Conservation (phyloP, 2,797 vertebrate species). For the Cossypha heuglini region DNA sequence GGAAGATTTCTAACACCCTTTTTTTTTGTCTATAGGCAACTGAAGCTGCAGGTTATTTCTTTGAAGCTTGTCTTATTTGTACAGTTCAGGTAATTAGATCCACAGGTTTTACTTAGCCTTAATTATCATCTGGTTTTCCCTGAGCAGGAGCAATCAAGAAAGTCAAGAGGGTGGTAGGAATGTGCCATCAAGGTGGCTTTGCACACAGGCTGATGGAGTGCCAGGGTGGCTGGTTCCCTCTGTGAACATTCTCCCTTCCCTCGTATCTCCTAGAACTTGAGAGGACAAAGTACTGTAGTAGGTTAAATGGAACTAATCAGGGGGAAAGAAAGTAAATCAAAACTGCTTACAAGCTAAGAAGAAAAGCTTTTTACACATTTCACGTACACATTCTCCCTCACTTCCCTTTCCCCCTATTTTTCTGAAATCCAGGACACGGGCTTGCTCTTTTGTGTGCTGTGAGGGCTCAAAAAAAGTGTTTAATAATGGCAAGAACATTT, state of each 20-base stretch:
- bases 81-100: not conserved
- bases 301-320: not conserved
- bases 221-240: not conserved
- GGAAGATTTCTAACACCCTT: not conserved
- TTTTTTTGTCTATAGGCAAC: not conserved
- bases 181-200: not conserved
- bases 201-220: not conserved
- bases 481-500: not conserved
- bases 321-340: not conserved
- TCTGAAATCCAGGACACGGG: accelerated
- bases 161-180: not conserved
- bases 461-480: not conserved
- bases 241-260: not conserved
- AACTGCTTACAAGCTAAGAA: not conserved
- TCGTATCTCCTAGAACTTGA: not conserved
- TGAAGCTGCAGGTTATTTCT: not conserved
- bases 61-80: not conserved
- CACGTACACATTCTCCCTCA: not conserved
- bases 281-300: not conserved
- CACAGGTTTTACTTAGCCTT: not conserved
- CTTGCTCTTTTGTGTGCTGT: not conserved
- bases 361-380: not conserved
- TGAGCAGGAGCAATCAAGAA: not conserved
- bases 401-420: not conserved
- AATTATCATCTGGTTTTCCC: not conserved